Evolutionary conservation across 2,888 invertebrate genomes (phyloP), one percentile per base, ranked within the genome.

Genomic region (Blomia tropicalis): DNA sequence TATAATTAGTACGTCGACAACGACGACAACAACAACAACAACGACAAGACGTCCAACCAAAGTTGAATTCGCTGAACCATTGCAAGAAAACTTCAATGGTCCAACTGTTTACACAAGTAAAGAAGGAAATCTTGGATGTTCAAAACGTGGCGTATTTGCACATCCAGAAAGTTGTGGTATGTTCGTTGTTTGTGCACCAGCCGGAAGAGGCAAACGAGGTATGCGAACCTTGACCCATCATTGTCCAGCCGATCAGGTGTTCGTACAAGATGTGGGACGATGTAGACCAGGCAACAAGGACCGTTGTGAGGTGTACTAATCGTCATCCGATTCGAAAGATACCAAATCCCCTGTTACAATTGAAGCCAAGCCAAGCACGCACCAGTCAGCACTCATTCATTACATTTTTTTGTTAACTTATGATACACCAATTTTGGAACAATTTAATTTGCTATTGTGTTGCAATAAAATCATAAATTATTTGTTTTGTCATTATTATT

Each of bases 111-210:
- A 59, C 17, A 63, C 83, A 7, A 80, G 81, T 70, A 78, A 77
- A n/a, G 78, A 80, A 72, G 87, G 85, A 31, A 79, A 80, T 60
- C 83, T 91, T 68, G 83, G 85, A 68, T 91, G 91, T 71, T 75
- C 87, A 63, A 89, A 90, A 73, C 84, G 86, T 69, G 91, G 91
- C 43, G 89, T 86, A 73, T 91, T 89, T 75, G 85, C 89, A 0
- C 90, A 91, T 76, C 91, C 91, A 1, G 79, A 82, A 19, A 88
- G 87, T 0, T 91, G 91, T 74, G 85, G 83, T 74, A 88, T 88
- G 75, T 91, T 90, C 73, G 88, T 91, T 70, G 87, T 86, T 23
- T 91, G 91, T 74, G 87, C 89, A 7, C 69, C 69, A 7, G 61
- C 65, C 29, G 66, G 66, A 7, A 47, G 68, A 3, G 53, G 29